Percentiles rank a stretch among this genome's conserved stretches.
phyloP scores from a whole-genome alignment of 2,113 vertebrate species.

The Mungos mungo region DNA sequence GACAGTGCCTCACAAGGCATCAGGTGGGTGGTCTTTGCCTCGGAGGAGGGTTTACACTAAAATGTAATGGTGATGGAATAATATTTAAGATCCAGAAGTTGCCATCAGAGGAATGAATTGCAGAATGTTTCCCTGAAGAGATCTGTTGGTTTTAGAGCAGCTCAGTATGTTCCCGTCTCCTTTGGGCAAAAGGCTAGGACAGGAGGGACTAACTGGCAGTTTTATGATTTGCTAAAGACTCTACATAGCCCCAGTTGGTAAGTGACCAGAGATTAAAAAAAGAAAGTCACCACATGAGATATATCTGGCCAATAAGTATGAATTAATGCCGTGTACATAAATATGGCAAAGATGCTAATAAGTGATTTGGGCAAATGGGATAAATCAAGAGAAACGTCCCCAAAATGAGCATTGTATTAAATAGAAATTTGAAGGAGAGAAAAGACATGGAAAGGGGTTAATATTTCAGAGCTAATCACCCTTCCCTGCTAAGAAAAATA shows the following conservation, averaged over 20 bases:
- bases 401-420: not conserved
- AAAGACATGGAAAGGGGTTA: not conserved
- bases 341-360: not conserved
- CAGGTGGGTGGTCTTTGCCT: conserved; percentile 86
- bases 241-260: not conserved
- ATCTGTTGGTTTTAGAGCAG: not conserved
- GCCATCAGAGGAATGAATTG: not conserved
- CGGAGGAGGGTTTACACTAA: not conserved
- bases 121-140: conserved; percentile 9
- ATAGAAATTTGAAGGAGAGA: not conserved
- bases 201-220: conserved; percentile 11
- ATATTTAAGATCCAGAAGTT: not conserved
- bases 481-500: conserved; percentile 39
- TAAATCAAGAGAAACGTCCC: not conserved
- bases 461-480: not conserved
- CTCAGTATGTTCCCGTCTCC: not conserved
- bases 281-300: not conserved
- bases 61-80: not conserved
- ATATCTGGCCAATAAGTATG: not conserved
- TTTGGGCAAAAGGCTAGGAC: conserved; percentile 20
- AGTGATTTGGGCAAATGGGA: not conserved
- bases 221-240: conserved; percentile 47
- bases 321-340: not conserved
- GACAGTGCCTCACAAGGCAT: conserved; percentile 90
- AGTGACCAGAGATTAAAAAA: not conserved